A percentile compares a stretch with the other conserved stretches of the same genome.
phyloP scores from a whole-genome alignment of 1,140 invertebrate genomes.

The Drosophila leontia region DNA sequence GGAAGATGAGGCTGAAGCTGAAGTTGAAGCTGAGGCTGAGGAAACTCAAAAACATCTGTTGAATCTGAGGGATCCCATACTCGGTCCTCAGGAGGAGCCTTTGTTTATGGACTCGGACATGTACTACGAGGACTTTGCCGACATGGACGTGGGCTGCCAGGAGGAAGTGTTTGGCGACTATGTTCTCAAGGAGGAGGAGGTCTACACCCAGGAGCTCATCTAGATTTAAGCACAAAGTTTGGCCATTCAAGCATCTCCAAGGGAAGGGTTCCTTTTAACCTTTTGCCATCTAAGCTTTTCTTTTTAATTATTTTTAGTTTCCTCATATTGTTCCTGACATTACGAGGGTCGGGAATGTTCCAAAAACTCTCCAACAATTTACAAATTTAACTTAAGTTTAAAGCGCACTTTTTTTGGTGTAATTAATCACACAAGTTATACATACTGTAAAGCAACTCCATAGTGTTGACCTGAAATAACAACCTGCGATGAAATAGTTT shows the following conservation, averaged over 20 bases:
- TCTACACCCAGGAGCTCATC: slow-evolving; percentile 59
- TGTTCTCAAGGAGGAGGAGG: slow-evolving; percentile 72
- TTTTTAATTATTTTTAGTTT: not conserved
- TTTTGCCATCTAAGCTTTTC: not conserved
- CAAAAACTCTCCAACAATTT: not conserved
- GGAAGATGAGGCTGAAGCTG: slow-evolving; percentile 23
- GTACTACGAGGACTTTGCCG: slow-evolving; percentile 66
- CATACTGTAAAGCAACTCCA: slow-evolving; percentile 7
- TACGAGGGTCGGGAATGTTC: not conserved
- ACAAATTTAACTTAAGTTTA: slow-evolving; percentile 15
- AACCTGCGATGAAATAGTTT: slow-evolving; percentile 12
- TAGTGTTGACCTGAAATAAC: slow-evolving; percentile 11
- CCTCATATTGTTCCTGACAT: not conserved
- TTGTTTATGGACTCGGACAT: slow-evolving; percentile 56
- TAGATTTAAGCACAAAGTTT: slow-evolving; percentile 46
- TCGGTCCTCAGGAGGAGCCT: slow-evolving; percentile 30
- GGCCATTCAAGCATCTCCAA: slow-evolving; percentile 14
- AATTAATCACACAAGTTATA: not conserved
- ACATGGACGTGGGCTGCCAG: slow-evolving; percentile 76
- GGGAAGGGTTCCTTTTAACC: not conserved
- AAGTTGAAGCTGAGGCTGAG: slow-evolving; percentile 11
- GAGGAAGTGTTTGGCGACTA: slow-evolving; percentile 74
- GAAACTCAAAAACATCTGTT: slow-evolving; percentile 5
- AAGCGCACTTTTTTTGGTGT: not conserved
- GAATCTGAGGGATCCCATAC: slow-evolving; percentile 6